These are phyloP conservation scores for Belonocnema kinseyi DNA, from an alignment of 1,140 invertebrate species.

Conservation along the genomic window DNA sequence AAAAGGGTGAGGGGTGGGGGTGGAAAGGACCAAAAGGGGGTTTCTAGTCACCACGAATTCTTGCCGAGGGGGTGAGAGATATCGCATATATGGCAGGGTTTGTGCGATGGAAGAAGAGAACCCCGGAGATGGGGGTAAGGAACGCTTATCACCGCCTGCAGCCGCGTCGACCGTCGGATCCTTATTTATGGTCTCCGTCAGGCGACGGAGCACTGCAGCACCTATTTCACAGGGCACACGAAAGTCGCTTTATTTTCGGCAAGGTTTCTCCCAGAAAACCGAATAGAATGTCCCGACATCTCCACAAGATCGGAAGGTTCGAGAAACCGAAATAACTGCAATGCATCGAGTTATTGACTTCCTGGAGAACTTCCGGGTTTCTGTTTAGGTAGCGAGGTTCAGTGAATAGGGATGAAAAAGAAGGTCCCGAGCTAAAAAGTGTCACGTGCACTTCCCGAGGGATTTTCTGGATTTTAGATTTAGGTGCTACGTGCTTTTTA, in stretches of 20 bases:
- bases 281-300: constrained; percentile 36
- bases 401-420: constrained; percentile 2
- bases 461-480: constrained; percentile 9
- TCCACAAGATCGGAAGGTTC: background rate
- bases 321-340: background rate
- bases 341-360: background rate
- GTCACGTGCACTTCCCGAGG: background rate
- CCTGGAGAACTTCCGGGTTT: constrained; percentile 37
- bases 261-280: constrained; percentile 47
- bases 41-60: constrained; percentile 31
- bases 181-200: constrained; percentile 73
- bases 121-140: constrained; percentile 49
- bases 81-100: background rate
- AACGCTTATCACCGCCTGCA: constrained; percentile 72
- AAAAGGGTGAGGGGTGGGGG: constrained; percentile 44
- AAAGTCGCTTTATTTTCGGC: constrained; percentile 63
- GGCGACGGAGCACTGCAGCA: constrained; percentile 58
- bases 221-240: constrained; percentile 62
- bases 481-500: background rate
- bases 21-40: constrained; percentile 50
- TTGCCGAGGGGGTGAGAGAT: constrained; percentile 33
- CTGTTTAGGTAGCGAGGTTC: background rate
- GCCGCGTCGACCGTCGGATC: constrained; percentile 73
- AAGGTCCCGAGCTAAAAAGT: background rate
- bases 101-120: constrained; percentile 14